A percentile compares a stretch with the other conserved stretches of the same genome.
These are phyloP conservation scores for Helogale parvula DNA, from an alignment of 2,113 vertebrate genomes.

Conservation along the genomic window DNA sequence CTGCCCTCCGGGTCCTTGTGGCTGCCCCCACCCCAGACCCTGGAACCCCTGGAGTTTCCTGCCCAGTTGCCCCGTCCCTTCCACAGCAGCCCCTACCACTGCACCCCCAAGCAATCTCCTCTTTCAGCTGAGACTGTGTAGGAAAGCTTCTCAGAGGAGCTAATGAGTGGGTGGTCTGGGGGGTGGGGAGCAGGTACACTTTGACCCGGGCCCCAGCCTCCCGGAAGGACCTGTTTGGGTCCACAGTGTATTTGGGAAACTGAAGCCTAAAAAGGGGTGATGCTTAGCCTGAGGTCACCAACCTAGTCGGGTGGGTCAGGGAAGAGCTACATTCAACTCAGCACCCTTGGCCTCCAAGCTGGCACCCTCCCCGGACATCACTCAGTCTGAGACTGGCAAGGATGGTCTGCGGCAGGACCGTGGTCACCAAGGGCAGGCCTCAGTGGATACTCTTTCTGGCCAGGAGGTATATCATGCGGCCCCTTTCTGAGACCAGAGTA, in stretches of 20 bases:
- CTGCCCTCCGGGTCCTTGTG: neutral
- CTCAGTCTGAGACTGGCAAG: neutral
- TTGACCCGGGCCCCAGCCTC: neutral
- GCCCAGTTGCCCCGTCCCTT: neutral
- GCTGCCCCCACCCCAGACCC: neutral
- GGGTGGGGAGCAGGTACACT: neutral
- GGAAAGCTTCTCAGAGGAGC: neutral
- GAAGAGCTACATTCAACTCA: neutral
- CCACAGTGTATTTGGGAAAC: neutral
- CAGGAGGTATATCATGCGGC: neutral
- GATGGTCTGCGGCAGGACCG: accelerated
- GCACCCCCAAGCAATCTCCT: neutral
- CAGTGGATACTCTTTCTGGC: neutral
- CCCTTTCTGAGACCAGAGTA: neutral
- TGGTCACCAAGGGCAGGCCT: neutral
- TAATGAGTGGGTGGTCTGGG: neutral
- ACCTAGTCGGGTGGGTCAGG: neutral
- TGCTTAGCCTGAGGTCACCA: neutral
- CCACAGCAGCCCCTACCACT: neutral
- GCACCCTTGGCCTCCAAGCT: neutral
- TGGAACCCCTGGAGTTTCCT: neutral
- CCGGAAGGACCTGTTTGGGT: neutral
- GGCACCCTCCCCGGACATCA: neutral
- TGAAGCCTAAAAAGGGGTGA: neutral
- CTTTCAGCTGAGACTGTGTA: neutral